These are phyloP conservation scores for Sinhomidia bicolor DNA, from an alignment of 2,888 invertebrate species.

Conservation along the genomic window DNA sequence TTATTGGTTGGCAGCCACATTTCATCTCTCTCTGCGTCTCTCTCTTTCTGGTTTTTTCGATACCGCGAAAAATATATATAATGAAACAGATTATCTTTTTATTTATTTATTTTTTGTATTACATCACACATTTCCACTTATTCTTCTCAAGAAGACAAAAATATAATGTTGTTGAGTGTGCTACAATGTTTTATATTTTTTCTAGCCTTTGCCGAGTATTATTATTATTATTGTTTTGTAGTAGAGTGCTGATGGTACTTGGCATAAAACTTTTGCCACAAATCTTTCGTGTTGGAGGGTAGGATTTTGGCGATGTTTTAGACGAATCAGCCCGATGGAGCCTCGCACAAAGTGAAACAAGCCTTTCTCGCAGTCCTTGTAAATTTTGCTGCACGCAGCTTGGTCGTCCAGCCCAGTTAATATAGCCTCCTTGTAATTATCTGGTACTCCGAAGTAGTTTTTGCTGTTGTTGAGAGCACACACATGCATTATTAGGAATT, in stretches of 20 bases:
- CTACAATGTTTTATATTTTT: no score
- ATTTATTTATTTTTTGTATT: constrained; percentile 3
- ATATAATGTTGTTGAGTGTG: no score
- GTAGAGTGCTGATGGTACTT: not conserved
- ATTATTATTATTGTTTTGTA: not conserved
- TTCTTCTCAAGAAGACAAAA: no score
- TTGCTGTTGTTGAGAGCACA: no score
- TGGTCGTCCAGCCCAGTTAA: constrained; percentile 76
- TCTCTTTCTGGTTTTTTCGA: no score
- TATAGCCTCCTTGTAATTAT: constrained; percentile 74
- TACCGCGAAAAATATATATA: constrained; percentile 35
- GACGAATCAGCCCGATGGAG: constrained; percentile 51
- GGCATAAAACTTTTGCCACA: constrained; percentile 59
- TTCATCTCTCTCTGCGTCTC: constrained; percentile 37
- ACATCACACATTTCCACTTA: constrained; percentile 57
- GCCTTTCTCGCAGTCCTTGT: constrained; percentile 44
- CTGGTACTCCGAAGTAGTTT: constrained; percentile 72
- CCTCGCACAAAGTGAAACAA: constrained; percentile 57
- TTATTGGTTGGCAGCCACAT: constrained; percentile 70
- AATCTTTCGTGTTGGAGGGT: constrained; percentile 57
- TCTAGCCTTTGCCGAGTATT: no score
- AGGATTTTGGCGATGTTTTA: constrained; percentile 49
- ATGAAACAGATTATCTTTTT: constrained; percentile 65
- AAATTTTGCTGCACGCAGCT: constrained; percentile 67
- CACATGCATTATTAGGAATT: no score